phyloP scores from a whole-genome alignment of 2,888 invertebrate species.

The Athalia circularis region DNA sequence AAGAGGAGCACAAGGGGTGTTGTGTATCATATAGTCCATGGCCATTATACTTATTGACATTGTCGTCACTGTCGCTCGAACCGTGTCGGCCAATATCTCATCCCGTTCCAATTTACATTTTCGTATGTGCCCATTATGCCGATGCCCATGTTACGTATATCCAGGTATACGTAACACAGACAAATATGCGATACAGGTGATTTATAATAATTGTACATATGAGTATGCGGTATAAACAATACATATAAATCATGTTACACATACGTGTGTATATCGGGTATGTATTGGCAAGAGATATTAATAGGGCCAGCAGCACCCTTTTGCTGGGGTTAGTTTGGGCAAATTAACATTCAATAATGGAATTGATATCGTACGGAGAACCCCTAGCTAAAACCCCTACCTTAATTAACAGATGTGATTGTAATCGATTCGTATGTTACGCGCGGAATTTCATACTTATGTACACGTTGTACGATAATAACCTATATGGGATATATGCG shows the following conservation, averaged over 20 bases:
- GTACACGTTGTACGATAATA: too few relatives aligned
- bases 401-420: slow-evolving; percentile 38
- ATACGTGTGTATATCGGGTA: neutral
- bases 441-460: too few relatives aligned
- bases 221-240: too few relatives aligned
- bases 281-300: slow-evolving; percentile 18
- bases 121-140: too few relatives aligned
- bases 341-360: slow-evolving; percentile 44
- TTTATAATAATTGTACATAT: too few relatives aligned
- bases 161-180: too few relatives aligned
- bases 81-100: neutral
- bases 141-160: too few relatives aligned
- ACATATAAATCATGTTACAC: slow-evolving; percentile 12
- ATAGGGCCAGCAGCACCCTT: slow-evolving; percentile 15
- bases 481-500: too few relatives aligned
- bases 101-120: too few relatives aligned
- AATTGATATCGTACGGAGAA: slow-evolving; percentile 30
- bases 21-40: neutral
- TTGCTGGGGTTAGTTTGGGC: slow-evolving; percentile 30
- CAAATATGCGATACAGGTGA: too few relatives aligned
- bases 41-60: slow-evolving; percentile 43
- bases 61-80: slow-evolving; percentile 34
- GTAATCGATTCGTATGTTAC: slow-evolving; percentile 5
- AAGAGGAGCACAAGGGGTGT: neutral
- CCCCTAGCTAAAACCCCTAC: neutral